Percentiles rank a stretch among this genome's conserved stretches.
Evolutionary conservation across 2,888 invertebrate species (phyloP).

Genomic region (Xanthia togata): DNA sequence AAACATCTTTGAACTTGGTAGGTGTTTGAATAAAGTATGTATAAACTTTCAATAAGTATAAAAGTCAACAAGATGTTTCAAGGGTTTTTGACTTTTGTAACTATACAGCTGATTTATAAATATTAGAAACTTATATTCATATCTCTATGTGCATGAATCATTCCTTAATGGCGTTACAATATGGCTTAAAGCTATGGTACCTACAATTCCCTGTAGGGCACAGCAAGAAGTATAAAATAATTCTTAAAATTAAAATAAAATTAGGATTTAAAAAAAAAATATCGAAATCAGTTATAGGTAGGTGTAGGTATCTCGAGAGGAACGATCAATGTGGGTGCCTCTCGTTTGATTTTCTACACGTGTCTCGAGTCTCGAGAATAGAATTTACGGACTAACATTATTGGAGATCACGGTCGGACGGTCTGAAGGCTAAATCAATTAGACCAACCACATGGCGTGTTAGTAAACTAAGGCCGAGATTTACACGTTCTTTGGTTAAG

Average conservation of each 20-base stretch:
- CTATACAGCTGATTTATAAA: too few relatives aligned
- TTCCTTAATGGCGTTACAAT: too few relatives aligned
- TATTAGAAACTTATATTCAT: too few relatives aligned
- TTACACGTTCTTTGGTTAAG: background rate
- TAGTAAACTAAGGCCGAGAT: background rate
- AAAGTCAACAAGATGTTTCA: background rate
- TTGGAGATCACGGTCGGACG: constrained; percentile 1
- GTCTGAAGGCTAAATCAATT: constrained; percentile 20
- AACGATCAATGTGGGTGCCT: background rate
- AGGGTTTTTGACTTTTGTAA: background rate
- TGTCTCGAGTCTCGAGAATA: background rate
- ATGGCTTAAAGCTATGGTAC: too few relatives aligned
- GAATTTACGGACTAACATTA: background rate
- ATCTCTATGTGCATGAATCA: too few relatives aligned
- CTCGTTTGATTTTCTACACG: background rate
- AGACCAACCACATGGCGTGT: background rate
- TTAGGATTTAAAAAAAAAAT: too few relatives aligned
- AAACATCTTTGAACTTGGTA: background rate
- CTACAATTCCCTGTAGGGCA: too few relatives aligned
- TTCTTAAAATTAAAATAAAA: too few relatives aligned
- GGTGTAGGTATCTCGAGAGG: background rate
- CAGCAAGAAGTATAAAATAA: too few relatives aligned
- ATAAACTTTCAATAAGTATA: background rate
- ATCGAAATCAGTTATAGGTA: too few relatives aligned
- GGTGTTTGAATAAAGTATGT: too few relatives aligned